A percentile compares a stretch with the other conserved stretches of the same genome.
phyloP scores from a whole-genome alignment of 2,888 invertebrate genomes.

The Drosophila histrio region DNA sequence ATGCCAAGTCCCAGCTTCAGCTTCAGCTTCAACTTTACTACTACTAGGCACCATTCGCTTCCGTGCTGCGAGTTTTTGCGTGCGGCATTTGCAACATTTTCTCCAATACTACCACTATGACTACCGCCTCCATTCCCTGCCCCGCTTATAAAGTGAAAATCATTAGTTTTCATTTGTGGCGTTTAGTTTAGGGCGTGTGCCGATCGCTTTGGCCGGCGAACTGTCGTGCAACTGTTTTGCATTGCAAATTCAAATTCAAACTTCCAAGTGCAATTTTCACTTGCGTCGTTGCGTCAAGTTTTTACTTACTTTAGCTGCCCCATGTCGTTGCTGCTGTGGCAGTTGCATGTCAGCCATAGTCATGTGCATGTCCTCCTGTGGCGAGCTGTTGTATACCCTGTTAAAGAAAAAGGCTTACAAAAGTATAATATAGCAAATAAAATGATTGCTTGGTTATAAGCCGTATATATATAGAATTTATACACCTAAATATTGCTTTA shows the following conservation, averaged over 20 bases:
- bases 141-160: slow-evolving; percentile 67
- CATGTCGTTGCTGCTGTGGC: slow-evolving; percentile 51
- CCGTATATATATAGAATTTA: no score
- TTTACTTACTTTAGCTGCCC: slow-evolving; percentile 9
- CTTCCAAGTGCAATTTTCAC: slow-evolving; percentile 71
- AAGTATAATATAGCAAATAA: not conserved
- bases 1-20: slow-evolving; percentile 50
- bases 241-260: slow-evolving; percentile 71
- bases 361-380: slow-evolving; percentile 51
- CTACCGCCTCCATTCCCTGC: not conserved
- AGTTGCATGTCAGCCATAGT: slow-evolving; percentile 65
- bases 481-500: no score
- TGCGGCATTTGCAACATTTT: slow-evolving; percentile 43
- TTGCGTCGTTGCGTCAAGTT: slow-evolving; percentile 53
- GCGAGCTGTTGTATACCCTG: slow-evolving; percentile 16
- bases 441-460: not conserved
- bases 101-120: not conserved
- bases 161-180: slow-evolving; percentile 78
- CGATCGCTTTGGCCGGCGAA: slow-evolving; percentile 18
- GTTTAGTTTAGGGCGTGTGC: slow-evolving; percentile 74
- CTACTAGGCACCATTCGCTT: slow-evolving; percentile 63
- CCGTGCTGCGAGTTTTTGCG: slow-evolving; percentile 73
- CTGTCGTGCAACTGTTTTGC: slow-evolving; percentile 75
- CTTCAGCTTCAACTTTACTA: slow-evolving; percentile 21
- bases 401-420: not conserved